Evolutionary conservation across 2,888 invertebrate species (phyloP).

Genomic region (Sicus ferrugineus): DNA sequence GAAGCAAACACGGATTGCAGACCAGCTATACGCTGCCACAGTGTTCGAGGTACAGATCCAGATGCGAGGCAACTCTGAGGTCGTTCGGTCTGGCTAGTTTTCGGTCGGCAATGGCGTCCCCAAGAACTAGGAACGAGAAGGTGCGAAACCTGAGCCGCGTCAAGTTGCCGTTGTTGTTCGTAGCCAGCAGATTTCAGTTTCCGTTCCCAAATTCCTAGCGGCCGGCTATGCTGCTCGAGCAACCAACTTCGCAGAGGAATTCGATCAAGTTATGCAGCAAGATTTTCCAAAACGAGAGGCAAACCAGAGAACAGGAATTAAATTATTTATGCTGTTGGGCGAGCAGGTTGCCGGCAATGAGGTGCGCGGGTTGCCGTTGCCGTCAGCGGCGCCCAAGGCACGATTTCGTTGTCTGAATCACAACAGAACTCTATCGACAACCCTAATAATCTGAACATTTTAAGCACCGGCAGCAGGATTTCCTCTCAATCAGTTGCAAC

Average conservation of each 20-base stretch:
- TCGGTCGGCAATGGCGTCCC: constrained; percentile 26
- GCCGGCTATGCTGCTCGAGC: not conserved
- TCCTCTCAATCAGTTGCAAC: not conserved
- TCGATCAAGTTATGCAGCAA: constrained; percentile 23
- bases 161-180: constrained; percentile 4
- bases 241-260: constrained; percentile 14
- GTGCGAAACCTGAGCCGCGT: constrained; percentile 20
- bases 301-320: constrained; percentile 12
- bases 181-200: constrained; percentile 1
- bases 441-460: not conserved
- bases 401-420: not conserved
- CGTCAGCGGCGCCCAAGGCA: not conserved
- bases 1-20: constrained; percentile 16
- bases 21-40: not conserved
- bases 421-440: not conserved
- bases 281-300: constrained; percentile 9
- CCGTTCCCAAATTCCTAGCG: constrained; percentile 12
- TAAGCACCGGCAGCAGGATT: not conserved
- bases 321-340: constrained; percentile 30
- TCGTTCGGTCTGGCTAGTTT: constrained; percentile 32
- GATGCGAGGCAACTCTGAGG: constrained; percentile 22
- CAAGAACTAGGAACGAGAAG: not conserved
- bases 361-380: not conserved
- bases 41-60: not conserved
- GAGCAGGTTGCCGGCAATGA: constrained; percentile 26